Percentiles rank a stretch among this genome's conserved stretches.
phyloP scores from a whole-genome alignment of 35 echinoderm and acorn worm species.

The Ptychodera flava region DNA sequence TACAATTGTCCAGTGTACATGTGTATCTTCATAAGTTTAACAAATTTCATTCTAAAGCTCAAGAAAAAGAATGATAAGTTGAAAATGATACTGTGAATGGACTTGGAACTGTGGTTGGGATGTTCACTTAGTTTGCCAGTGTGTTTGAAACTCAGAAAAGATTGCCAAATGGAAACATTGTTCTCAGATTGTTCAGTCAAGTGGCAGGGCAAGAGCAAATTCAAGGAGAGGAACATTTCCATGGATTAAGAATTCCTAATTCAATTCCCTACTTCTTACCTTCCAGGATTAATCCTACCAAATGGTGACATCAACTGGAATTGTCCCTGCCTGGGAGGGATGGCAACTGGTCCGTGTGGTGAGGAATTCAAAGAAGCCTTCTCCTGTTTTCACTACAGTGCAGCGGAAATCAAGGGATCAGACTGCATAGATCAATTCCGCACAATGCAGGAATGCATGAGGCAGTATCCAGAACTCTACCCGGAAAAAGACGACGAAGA shows the following conservation, averaged over 20 bases:
- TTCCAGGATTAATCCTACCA: constrained; percentile 71
- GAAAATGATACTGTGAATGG: too few species aligned
- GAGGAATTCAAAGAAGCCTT: constrained; percentile 92
- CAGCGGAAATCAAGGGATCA: constrained; percentile 74
- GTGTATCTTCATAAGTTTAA: too few species aligned
- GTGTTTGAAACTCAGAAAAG: too few species aligned
- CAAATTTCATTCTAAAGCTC: too few species aligned
- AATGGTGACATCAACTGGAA: constrained; percentile 98
- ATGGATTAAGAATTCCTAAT: too few species aligned
- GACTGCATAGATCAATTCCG: constrained; percentile 86
- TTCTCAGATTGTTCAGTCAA: not conserved
- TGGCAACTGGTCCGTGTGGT: constrained; percentile 92
- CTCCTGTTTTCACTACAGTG: constrained; percentile 95
- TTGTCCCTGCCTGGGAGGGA: constrained; percentile 92
- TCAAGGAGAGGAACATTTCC: too few species aligned
- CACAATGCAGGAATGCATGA: constrained; percentile 88
- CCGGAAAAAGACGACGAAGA: constrained; percentile 15
- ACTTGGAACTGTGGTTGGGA: too few species aligned
- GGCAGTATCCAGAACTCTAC: constrained; percentile 73
- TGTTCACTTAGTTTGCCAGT: too few species aligned
- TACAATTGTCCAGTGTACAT: too few species aligned
- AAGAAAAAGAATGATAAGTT: too few species aligned
- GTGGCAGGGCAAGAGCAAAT: not conserved
- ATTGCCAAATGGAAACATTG: not conserved
- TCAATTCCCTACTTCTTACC: too few species aligned